Percentiles rank a stretch among this genome's conserved stretches.
These are phyloP conservation scores for Cephalotes varians DNA, from an alignment of 2,888 invertebrate species.

Conservation along the genomic window DNA sequence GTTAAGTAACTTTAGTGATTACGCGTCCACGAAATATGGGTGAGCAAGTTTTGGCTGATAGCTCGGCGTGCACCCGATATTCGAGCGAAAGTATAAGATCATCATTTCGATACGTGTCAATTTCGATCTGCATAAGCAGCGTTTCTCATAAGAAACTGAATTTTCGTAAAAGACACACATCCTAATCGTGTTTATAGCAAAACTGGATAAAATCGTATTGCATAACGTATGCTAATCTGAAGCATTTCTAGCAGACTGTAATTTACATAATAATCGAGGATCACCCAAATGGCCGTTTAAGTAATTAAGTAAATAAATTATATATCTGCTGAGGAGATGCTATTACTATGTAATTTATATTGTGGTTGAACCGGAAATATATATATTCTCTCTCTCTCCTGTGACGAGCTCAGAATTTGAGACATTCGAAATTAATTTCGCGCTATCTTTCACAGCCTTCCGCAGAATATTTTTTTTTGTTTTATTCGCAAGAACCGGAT, in stretches of 20 bases:
- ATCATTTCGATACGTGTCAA: conserved; percentile 2
- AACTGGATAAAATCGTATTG: conserved; percentile 28
- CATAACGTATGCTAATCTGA: conserved; percentile 38
- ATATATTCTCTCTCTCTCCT: no score
- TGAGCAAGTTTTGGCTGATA: conserved; percentile 38
- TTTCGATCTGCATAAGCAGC: conserved; percentile 4
- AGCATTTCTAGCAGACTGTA: neutral
- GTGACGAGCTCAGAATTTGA: neutral
- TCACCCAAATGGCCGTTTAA: neutral
- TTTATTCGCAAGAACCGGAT: conserved; percentile 10
- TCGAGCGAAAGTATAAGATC: conserved; percentile 35
- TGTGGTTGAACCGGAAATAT: neutral
- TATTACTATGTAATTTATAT: conserved; percentile 5
- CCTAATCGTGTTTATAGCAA: neutral
- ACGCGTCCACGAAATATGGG: conserved; percentile 38
- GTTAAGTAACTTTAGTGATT: conserved; percentile 56
- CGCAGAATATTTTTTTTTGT: neutral
- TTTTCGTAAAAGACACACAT: conserved; percentile 19
- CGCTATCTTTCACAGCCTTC: neutral
- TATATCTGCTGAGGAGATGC: neutral
- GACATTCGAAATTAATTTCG: neutral
- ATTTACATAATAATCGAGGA: conserved; percentile 34
- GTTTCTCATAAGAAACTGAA: neutral
- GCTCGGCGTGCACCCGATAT: neutral
- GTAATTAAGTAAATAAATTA: conserved; percentile 17